Conservation (phyloP, 2,888 invertebrate species). For the Thumatha senex region DNA sequence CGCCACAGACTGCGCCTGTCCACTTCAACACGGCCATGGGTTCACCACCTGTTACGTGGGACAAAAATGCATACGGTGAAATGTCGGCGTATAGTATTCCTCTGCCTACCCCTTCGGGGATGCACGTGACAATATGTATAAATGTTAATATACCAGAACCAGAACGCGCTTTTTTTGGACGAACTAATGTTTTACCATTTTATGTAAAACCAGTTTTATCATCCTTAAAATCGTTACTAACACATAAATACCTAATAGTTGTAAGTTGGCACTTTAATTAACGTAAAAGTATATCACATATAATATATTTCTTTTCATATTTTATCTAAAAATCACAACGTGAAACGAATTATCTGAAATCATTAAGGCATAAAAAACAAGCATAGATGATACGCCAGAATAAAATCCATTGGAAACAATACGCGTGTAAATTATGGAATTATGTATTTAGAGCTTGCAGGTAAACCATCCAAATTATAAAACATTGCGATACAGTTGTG, state of each 20-base stretch:
- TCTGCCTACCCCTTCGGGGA: too few species aligned
- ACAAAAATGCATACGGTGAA: too few species aligned
- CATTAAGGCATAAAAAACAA: conserved; percentile 36
- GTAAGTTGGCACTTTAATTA: too few species aligned
- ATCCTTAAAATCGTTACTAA: background rate
- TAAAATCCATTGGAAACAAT: conserved; percentile 33
- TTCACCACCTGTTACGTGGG: too few species aligned
- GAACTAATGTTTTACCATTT: too few species aligned
- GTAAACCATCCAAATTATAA: conserved; percentile 2
- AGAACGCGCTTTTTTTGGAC: too few species aligned
- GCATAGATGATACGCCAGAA: conserved; percentile 28
- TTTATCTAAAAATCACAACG: conserved; percentile 28
- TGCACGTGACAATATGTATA: too few species aligned
- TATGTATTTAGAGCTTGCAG: conserved; percentile 9
- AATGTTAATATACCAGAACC: too few species aligned
- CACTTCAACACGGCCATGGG: too few species aligned
- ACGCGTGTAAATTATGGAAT: conserved; percentile 20
- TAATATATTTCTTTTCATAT: conserved; percentile 23
- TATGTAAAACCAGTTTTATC: background rate
- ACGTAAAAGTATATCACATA: conserved; percentile 23
- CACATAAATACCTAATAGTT: conserved; percentile 2
- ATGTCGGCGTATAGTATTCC: too few species aligned
- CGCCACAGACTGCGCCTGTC: too few species aligned
- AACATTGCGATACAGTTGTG: background rate
- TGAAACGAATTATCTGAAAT: conserved; percentile 39